Base-by-base conservation (phyloP, 2,888 invertebrate species). In the Phyllotreta striolata region DNA sequence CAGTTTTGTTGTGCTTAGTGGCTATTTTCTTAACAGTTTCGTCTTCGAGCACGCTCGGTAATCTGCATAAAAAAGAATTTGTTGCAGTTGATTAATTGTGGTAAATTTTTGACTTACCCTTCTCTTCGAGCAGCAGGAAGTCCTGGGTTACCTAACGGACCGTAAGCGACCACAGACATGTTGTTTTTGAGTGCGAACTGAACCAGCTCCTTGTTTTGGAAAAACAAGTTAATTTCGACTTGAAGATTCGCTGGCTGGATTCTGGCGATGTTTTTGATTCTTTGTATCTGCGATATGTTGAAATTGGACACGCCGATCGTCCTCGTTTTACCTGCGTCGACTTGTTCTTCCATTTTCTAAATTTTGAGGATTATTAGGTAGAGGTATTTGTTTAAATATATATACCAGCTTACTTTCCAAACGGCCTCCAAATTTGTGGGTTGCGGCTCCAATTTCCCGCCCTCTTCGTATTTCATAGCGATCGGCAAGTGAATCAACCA, bases 241-340 rank as follows among this genome's bases (percentile, higher is more conserved):
- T 89, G 83, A 3, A 87, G 74, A 79, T 80, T 81, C 51, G 89
- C 85, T 55, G 89, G 91, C 67, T 84, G 85, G 51, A 88, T 84
- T 54, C 79, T 83, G 3, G 86, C 85, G 35, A 80, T 82, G 34
- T 84, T 82, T 40, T 88, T 76, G 56, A 93, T 79, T 55, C 88
- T 84, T 57, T 84, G 82, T 64, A 94, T 84, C 81, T 95, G 95
- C 14, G 84, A 82, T 40, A 81, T 82, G 77, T 89, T 92, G 76
- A 92, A 88, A 78, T 95, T 95, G 0, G 93, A 94, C 3, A 95
- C 79, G 0, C 95, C 95, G 73, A 95, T 91, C 10, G 91, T 86
- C 71, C 87, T 90, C 0, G 89, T 83, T 9, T 87, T 83, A 0
- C 92, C 92, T 0, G 82, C 82, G 14, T 85, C 83, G 38, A 90